These are phyloP conservation scores for Dicyrtomina minuta DNA, from an alignment of 2,888 invertebrate species.

Conservation along the genomic window DNA sequence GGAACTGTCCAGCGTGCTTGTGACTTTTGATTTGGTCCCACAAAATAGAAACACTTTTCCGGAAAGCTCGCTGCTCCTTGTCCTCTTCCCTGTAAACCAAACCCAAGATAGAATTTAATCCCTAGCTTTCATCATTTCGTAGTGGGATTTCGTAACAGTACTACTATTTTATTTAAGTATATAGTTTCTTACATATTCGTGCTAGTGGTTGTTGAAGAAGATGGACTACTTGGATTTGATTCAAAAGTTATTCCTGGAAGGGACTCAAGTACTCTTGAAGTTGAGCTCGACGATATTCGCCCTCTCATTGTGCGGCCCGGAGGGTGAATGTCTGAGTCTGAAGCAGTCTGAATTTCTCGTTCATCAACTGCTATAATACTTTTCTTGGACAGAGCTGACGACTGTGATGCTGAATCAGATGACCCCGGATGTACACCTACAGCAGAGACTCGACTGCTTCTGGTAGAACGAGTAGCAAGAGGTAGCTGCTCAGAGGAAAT, in stretches of 20 bases:
- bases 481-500: not conserved
- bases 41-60: conserved; percentile 83
- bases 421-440: not conserved
- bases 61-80: conserved; percentile 78
- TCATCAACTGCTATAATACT: not conserved
- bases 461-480: conserved; percentile 5
- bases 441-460: conserved; percentile 16
- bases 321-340: not conserved
- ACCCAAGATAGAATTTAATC: too few species aligned
- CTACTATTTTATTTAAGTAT: not conserved
- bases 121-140: too few species aligned
- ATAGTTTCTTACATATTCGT: conserved; percentile 27
- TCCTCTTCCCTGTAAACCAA: conserved; percentile 65
- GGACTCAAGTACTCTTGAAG: not conserved
- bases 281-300: conserved; percentile 2
- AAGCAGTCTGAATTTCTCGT: not conserved
- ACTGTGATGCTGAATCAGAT: not conserved
- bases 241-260: conserved; percentile 13
- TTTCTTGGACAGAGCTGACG: too few species aligned
- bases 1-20: conserved; percentile 81
- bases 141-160: too few species aligned
- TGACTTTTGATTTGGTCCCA: conserved; percentile 68
- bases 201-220: conserved; percentile 28
- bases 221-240: conserved; percentile 34
- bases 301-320: conserved; percentile 4